Evolutionary conservation across 1,140 invertebrate species (phyloP), one percentile per base, ranked within the genome.

Genomic region (Camponotus floridanus): DNA sequence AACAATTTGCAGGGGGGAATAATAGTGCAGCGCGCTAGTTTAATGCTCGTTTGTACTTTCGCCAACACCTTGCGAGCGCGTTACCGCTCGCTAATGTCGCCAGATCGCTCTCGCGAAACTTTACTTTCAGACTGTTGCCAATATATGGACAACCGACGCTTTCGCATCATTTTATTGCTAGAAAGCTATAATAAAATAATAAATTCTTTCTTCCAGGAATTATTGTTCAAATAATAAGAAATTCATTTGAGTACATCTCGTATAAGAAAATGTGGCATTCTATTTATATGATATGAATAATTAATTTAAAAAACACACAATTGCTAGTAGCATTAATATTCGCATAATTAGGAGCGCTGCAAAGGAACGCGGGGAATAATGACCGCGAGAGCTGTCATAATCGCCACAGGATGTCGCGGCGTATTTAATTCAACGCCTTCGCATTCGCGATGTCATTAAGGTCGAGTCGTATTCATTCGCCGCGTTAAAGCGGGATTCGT

Each of bases 401-500:
- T 73, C 67, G 36, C 67, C 36, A 36, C 65, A 71, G 78, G 67
- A 81, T 71, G 36, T 81, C 55, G 70, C 51, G 55, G 68, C 55
- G 36, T 74, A 83, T 83, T 83, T 55, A 83, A 83, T 83, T 70
- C 79, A 55, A 39, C 68, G 79, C 79, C 79, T 71, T 81, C 51
- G 67, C 55, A 33, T 83, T 83, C 79, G 57, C 68, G 79, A 71
- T 83, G 79, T 83, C 79, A 83, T 83, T 83, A 83, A 83, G 79
- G 79, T 74, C 79, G 39, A 51, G 68, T 74, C 55, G 79, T 39
- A 61, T 83, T 83, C 79, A 68, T 74, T 74, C 79, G 48, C 55
- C 67, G 26, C 13, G 67, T 71, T 81, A 73, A 73, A 64, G 68
- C 68, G 39, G 42, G 39, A 83, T 83, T 83, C 79, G 68, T 83